Base-by-base conservation (phyloP, 2,113 vertebrate species). In the Podiceps cristatus region DNA sequence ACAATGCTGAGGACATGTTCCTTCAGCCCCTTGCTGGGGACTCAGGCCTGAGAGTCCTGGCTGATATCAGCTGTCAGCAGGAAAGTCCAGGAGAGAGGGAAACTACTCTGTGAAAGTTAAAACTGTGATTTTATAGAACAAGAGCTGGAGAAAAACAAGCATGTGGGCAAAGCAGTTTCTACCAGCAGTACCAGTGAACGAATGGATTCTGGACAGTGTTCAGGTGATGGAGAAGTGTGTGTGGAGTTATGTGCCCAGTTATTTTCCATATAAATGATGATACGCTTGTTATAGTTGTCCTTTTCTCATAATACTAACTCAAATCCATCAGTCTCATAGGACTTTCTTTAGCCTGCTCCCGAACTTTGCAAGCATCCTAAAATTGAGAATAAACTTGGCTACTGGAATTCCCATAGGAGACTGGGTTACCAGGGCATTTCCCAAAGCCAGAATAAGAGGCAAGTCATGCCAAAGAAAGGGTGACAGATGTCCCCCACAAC, bases 1-100 rank as follows among this genome's bases (percentile, higher is more conserved):
- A 23, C 19, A 40, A 5, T 1, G 1, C 20, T 60, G 77, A 44
- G 0, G 8, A 44, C 5, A 16, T 0, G 0, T 88, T 79, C 13
- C 42, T 73, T 75, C n/a, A 93, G 25, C 7, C 24, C 18, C 28
- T 67, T 6, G 1, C 18, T 11, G 11, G 28, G 44, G 7, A 24
- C 14, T 93, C 45, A 33, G 45, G 31, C 47, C 47, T 64, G 47
- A 74, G 69, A 71, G 19, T 78, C 44, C 56, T 28, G 35, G 14
- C 17, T 45, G 45, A 9, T 29, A 58, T 3, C 59, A 69, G 5
- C 56, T 91, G 59, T 74, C 56, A 67, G 33, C 45, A 59, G 19
- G 71, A 69, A 72, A 66, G 10, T n/a, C 27, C 44, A 72, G 58
- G 31, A 79, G 31, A 81, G 37, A 75, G 4, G 8, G 11, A 92